phyloP scores from a whole-genome alignment of 1,140 invertebrate genomes.

The Sitodiplosis mosellana region DNA sequence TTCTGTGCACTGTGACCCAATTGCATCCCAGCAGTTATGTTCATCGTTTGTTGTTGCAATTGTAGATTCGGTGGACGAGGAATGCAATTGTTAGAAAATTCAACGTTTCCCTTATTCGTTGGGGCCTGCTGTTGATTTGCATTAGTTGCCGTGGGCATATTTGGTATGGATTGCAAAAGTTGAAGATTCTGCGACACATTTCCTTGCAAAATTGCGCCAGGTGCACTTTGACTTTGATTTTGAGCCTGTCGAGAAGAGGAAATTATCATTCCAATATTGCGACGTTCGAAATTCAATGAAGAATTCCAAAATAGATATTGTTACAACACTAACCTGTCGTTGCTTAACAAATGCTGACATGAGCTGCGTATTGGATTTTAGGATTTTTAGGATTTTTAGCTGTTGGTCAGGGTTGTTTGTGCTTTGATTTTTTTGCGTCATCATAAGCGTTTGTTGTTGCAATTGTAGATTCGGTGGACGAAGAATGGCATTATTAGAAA shows the following conservation, averaged over 20 bases:
- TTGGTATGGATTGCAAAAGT: too few relatives aligned
- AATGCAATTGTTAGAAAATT: too few relatives aligned
- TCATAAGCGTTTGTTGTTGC: constrained; percentile 44
- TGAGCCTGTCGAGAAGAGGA: background rate
- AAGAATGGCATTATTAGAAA: constrained; percentile 26
- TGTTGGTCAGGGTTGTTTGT: constrained; percentile 68
- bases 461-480: constrained; percentile 28
- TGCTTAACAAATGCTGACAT: constrained; percentile 96
- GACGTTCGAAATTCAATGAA: too few relatives aligned
- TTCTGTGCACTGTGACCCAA: constrained; percentile 12
- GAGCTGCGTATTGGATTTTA: constrained; percentile 85
- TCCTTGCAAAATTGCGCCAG: constrained; percentile 10
- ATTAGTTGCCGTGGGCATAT: constrained; percentile 34
- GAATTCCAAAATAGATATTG: too few relatives aligned
- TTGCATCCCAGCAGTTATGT: constrained; percentile 1
- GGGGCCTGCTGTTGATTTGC: constrained; percentile 47
- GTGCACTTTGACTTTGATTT: constrained; percentile 18
- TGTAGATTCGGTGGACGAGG: constrained; percentile 27
- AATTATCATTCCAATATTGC: too few relatives aligned
- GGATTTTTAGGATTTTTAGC: constrained; percentile 76
- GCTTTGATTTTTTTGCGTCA: constrained; percentile 70
- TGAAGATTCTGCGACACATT: constrained; percentile 25
- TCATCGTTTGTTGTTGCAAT: background rate
- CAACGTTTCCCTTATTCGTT: constrained; percentile 24
- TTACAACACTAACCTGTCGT: constrained; percentile 36